Evolutionary conservation across 2,113 vertebrate species (phyloP), one percentile per base, ranked within the genome.

Genomic region (Accipiter cooperii): DNA sequence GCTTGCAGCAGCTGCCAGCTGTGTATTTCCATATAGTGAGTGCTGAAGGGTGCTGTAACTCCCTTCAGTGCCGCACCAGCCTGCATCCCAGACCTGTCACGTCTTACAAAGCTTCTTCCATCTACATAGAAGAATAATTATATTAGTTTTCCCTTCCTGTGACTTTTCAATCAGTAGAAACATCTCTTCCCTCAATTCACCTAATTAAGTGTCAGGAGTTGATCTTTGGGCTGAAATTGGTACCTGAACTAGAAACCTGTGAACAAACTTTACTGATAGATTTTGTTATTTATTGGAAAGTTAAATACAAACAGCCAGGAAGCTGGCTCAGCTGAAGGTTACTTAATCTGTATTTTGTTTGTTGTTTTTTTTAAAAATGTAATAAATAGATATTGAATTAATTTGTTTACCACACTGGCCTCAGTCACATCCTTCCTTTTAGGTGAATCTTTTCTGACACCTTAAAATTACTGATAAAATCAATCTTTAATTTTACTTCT

Each of bases 151-250:
- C 34, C 31, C 33, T 82, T 90, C 78, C 28, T 47, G 40, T 26
- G 63, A 55, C 75, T 92, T 93, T 87, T 44, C 86, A 79, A 57
- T 87, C 89, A 79, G 55, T 20, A 60, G 33, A 79, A 81, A 69
- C 47, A 46, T 33, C 74, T 55, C 74, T 94, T 68, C 40, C 63
- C 78, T 80, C 77, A 55, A 1, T 75, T 73, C 73, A 65, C 54
- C 66, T 84, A 82, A 93, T 88, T 77, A 84, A 77, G 86, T 87
- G 58, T 84, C 96, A 96, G 38, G 81, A 89, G 49, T 81, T 91
- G 80, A 85, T 93, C 36, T 93, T 76, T 70, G 64, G 46, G 65
- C n/a, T 96, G 95, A 94, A 93, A 94, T 83, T 90, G 13, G 6
- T 89, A 83, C 31, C 73, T 80, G 64, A 84, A 90, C 63, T 57